These are phyloP conservation scores for Pantelozetes paolii DNA, from an alignment of 2,888 invertebrate genomes.

Conservation along the genomic window DNA sequence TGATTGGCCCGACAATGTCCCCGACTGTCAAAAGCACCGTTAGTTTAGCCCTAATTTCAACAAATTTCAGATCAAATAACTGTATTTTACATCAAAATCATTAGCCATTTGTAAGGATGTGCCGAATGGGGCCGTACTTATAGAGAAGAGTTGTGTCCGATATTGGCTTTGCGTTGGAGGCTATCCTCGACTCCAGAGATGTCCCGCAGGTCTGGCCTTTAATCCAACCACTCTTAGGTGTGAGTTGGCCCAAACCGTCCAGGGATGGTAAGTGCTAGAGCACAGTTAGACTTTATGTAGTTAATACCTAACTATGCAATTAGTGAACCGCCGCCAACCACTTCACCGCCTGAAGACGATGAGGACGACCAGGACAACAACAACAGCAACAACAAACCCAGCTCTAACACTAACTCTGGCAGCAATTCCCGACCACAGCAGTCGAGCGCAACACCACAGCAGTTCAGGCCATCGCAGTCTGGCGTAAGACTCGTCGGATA, in stretches of 20 bases:
- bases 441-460: constrained; percentile 39
- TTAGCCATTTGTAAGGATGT: constrained; percentile 84
- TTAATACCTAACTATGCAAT: neutral
- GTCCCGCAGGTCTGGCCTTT: constrained; percentile 48
- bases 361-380: no score
- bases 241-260: constrained; percentile 47
- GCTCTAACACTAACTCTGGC: neutral
- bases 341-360: constrained; percentile 45
- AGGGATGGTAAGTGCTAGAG: constrained; percentile 46
- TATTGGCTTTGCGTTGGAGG: constrained; percentile 94
- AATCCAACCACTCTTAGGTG: constrained; percentile 45
- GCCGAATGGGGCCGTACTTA: constrained; percentile 81
- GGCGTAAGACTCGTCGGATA: constrained; percentile 43
- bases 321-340: constrained; percentile 47
- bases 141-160: constrained; percentile 86
- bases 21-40: constrained; percentile 91
- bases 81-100: neutral
- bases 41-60: constrained; percentile 56
- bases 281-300: no score
- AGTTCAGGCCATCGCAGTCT: constrained; percentile 43
- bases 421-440: constrained; percentile 25
- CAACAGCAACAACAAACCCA: constrained; percentile 34
- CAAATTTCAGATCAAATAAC: neutral
- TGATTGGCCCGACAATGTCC: constrained; percentile 90
- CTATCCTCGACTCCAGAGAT: constrained; percentile 70